These are phyloP conservation scores for Psettodes erumei DNA, from an alignment of 2,113 vertebrate species.

Conservation along the genomic window DNA sequence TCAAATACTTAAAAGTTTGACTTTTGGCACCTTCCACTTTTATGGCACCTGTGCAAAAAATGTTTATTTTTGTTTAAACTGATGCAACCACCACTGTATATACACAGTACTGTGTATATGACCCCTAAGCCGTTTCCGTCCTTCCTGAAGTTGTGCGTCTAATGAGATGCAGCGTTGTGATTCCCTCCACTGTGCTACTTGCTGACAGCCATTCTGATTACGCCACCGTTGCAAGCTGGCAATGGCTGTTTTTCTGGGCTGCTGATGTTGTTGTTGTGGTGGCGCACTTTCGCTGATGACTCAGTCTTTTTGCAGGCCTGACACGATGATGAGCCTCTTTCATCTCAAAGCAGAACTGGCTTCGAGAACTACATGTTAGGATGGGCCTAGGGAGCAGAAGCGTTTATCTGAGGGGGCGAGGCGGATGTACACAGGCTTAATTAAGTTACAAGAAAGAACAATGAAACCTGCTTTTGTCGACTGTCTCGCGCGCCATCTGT, in stretches of 20 bases:
- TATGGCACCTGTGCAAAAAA: not conserved
- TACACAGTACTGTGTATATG: too few relatives aligned
- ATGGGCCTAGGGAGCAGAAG: slow-evolving; percentile 33
- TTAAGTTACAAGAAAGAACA: slow-evolving; percentile 65
- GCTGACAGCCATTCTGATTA: slow-evolving; percentile 56
- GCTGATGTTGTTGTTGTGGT: slow-evolving; percentile 42
- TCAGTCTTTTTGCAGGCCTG: slow-evolving; percentile 51
- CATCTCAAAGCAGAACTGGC: slow-evolving; percentile 42
- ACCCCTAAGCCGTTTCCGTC: not conserved
- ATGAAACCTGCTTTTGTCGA: slow-evolving; percentile 46
- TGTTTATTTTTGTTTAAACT: too few relatives aligned
- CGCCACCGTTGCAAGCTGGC: slow-evolving; percentile 11
- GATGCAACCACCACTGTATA: slow-evolving; percentile 16
- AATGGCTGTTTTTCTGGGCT: slow-evolving; percentile 39
- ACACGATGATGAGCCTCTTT: slow-evolving; percentile 65
- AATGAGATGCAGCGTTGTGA: slow-evolving; percentile 43
- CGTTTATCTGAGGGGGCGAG: slow-evolving; percentile 53
- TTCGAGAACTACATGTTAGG: slow-evolving; percentile 52
- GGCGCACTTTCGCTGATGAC: slow-evolving; percentile 57
- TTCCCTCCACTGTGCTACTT: slow-evolving; percentile 30
- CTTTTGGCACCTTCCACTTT: not conserved
- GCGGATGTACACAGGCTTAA: slow-evolving; percentile 47
- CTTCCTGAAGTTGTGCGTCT: slow-evolving; percentile 5
- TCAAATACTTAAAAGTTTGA: not conserved
- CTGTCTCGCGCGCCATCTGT: slow-evolving; percentile 40